phyloP scores from a whole-genome alignment of 1,140 invertebrate genomes.

The Drosophila arawakana region DNA sequence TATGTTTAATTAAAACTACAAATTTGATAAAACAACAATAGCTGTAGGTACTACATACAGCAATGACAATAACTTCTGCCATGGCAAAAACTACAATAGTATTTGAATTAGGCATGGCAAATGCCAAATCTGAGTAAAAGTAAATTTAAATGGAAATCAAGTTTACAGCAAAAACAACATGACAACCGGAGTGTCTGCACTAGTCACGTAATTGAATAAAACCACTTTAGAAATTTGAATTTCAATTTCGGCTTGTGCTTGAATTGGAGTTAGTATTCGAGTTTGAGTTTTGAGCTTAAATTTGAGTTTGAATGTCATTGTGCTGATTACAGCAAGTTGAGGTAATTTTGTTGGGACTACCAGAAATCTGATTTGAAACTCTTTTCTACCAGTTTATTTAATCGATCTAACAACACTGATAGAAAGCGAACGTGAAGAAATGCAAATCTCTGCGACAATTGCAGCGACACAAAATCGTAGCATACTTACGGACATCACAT shows the following conservation, averaged over 20 bases:
- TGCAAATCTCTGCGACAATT: constrained; percentile 25
- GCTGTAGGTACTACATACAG: constrained; percentile 31
- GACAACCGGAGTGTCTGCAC: constrained; percentile 35
- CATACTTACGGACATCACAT: constrained; percentile 35
- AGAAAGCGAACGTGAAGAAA: background rate
- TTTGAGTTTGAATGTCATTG: background rate
- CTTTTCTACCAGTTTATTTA: too few relatives aligned
- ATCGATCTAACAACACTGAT: too few relatives aligned
- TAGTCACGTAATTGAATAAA: constrained; percentile 64
- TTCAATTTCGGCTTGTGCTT: background rate
- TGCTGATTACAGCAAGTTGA: background rate
- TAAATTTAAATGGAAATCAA: constrained; percentile 62
- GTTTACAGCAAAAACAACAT: constrained; percentile 39
- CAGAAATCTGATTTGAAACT: too few relatives aligned
- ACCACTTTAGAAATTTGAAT: constrained; percentile 48
- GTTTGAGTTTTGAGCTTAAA: constrained; percentile 15
- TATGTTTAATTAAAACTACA: constrained; percentile 56
- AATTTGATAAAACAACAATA: constrained; percentile 35
- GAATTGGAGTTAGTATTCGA: background rate
- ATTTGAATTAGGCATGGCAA: constrained; percentile 47
- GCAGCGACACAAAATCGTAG: constrained; percentile 44
- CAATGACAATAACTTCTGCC: background rate
- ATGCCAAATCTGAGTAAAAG: constrained; percentile 47
- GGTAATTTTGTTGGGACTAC: constrained; percentile 1
- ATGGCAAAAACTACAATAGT: constrained; percentile 27